Evolutionary conservation across 2,888 invertebrate genomes (phyloP), one percentile per base, ranked within the genome.

Genomic region (Asteroscopus sphinx): DNA sequence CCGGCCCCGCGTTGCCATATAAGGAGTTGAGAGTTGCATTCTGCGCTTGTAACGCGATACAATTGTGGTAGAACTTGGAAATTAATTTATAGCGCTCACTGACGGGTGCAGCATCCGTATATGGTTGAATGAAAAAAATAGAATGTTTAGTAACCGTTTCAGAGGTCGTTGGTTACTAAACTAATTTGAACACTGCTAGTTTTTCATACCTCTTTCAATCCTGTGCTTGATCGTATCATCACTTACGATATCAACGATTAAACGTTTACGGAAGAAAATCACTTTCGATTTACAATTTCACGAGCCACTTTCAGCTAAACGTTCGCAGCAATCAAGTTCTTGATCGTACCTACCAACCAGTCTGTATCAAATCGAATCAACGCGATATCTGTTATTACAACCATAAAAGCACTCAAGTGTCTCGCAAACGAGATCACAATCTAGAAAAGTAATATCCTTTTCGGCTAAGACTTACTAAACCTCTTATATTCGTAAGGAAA

Each of bases 371-470:
- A 67, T 57, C 68, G 51, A 68, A 68, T 58, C 58, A 70, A 56
- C 52, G 25, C 28, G 46, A 61, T 58, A 53, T 67, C 64, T 39
- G 69, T 68, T 63, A 67, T 59, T 56, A 65, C 58, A 45, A 63
- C 68, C 66, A 72, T 73, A 76, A 77, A 79, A 73, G 67, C 64
- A 64, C 71, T 68, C 68, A 66, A 79, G 77, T 79, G 78, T 79
- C 74, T 82, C 77, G 64, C 30, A n/a, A 36, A 60, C 47, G 58
- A 80, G 90, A 91, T 90, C 75, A 70, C 77, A 86, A 90, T 91
- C 90, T 82, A 67, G 71, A 66, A 84, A 86, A 80, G 89, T 85
- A 90, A 91, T 91, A 90, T 91, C 90, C 89, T 86, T 82, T 84
- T 73, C 16, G 80, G 79, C 76, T 75, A 78, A 79, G 80, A 76